Evolutionary conservation across 1,140 invertebrate genomes (phyloP).

Genomic region (Drosophila cardini): DNA sequence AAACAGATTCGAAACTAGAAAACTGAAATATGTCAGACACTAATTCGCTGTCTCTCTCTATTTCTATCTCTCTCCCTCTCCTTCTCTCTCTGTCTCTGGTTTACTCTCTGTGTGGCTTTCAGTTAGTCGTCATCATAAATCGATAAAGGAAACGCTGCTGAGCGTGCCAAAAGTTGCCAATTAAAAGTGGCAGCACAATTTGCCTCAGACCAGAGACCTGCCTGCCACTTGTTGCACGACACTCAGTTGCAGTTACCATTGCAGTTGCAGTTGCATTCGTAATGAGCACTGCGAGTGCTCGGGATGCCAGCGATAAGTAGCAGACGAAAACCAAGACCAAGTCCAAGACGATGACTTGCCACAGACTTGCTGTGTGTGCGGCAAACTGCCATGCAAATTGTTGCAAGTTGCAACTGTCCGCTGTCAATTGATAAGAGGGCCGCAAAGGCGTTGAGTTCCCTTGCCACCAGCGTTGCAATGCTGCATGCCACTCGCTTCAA

Average conservation of each 20-base stretch:
- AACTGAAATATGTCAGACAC: slow-evolving; percentile 16
- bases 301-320: slow-evolving; percentile 47
- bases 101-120: background rate
- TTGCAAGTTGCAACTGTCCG: slow-evolving; percentile 45
- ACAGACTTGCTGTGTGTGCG: slow-evolving; percentile 19
- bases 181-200: slow-evolving; percentile 62
- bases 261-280: slow-evolving; percentile 69
- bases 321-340: background rate
- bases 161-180: slow-evolving; percentile 75
- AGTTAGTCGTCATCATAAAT: slow-evolving; percentile 49
- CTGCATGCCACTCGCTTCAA: slow-evolving; percentile 21
- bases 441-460: slow-evolving; percentile 28
- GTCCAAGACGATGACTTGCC: background rate
- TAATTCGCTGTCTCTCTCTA: background rate
- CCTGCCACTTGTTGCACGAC: slow-evolving; percentile 59
- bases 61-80: background rate
- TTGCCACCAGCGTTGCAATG: slow-evolving; percentile 38
- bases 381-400: slow-evolving; percentile 46
- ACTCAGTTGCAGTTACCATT: slow-evolving; percentile 36
- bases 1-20: slow-evolving; percentile 31
- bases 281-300: slow-evolving; percentile 56
- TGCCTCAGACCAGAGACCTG: slow-evolving; percentile 26
- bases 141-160: slow-evolving; percentile 57
- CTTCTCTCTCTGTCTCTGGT: background rate
- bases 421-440: slow-evolving; percentile 46